These are phyloP conservation scores for Psittacula cyanocephala DNA, from an alignment of 2,113 vertebrate genomes.

Conservation along the genomic window DNA sequence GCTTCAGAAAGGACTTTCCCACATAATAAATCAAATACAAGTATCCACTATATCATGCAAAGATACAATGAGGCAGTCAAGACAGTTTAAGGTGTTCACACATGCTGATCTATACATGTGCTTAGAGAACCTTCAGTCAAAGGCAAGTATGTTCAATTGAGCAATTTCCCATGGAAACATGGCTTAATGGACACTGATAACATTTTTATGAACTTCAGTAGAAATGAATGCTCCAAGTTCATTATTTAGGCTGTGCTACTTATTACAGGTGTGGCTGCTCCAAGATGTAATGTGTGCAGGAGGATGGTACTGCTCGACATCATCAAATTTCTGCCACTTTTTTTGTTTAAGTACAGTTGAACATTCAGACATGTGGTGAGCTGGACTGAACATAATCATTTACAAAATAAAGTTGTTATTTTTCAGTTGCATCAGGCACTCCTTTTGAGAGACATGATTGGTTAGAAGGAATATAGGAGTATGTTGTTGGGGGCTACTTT, in stretches of 20 bases:
- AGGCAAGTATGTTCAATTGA: not conserved
- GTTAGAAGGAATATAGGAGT: not conserved
- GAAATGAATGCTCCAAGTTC: not conserved
- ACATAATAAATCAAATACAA: not conserved
- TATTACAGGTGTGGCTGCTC: not conserved
- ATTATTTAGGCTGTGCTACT: not conserved
- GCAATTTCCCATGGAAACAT: not conserved
- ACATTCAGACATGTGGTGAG: not conserved
- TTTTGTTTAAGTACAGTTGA: not conserved
- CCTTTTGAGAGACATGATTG: rapidly evolving
- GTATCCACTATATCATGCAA: not conserved
- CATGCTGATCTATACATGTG: rapidly evolving
- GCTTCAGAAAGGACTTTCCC: not conserved
- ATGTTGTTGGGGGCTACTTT: rapidly evolving
- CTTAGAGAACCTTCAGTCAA: not conserved
- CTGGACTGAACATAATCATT: not conserved
- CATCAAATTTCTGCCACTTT: not conserved
- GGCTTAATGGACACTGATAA: not conserved
- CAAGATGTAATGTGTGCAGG: rapidly evolving
- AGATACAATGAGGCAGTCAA: not conserved
- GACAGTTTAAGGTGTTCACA: not conserved
- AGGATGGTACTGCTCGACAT: not conserved
- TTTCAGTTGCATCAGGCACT: not conserved
- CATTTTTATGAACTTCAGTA: not conserved
- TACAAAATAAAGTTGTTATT: not conserved